Conservation (phyloP, 2,113 vertebrate species). For the Equus przewalskii region DNA sequence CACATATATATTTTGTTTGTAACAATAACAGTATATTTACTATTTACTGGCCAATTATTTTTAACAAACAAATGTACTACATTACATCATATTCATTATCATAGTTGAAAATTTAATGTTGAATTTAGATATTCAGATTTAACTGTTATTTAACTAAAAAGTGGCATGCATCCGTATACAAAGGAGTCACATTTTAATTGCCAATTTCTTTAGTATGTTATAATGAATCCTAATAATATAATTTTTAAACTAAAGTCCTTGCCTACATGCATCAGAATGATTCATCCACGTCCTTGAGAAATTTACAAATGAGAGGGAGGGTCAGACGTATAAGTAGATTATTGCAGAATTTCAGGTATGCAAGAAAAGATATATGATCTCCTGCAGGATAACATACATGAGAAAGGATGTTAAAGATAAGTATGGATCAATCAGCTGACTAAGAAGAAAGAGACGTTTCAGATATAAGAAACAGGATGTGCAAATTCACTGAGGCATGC, state of each 20-base stretch:
- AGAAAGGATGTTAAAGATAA: background rate
- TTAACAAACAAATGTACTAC: background rate
- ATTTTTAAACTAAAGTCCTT: background rate
- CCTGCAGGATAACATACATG: background rate
- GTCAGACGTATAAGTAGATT: background rate
- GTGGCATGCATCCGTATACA: background rate
- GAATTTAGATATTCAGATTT: background rate
- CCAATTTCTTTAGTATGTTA: background rate
- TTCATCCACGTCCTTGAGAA: background rate
- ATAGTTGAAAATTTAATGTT: background rate
- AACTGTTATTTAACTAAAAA: background rate
- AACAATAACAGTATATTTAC: background rate
- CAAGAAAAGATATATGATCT: background rate
- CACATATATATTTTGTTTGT: background rate
- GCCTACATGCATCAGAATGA: background rate
- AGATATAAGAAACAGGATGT: background rate
- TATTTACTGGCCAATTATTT: background rate
- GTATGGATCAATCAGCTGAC: background rate
- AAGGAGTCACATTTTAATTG: background rate
- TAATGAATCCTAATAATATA: background rate
- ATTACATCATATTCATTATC: background rate
- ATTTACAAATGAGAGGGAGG: background rate
- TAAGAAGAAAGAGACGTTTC: background rate
- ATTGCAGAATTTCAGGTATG: background rate
- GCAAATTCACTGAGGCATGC: background rate